Percentiles rank a stretch among this genome's conserved stretches.
phyloP scores from a whole-genome alignment of 2,888 invertebrate species.

The Agriopis aurantiaria region DNA sequence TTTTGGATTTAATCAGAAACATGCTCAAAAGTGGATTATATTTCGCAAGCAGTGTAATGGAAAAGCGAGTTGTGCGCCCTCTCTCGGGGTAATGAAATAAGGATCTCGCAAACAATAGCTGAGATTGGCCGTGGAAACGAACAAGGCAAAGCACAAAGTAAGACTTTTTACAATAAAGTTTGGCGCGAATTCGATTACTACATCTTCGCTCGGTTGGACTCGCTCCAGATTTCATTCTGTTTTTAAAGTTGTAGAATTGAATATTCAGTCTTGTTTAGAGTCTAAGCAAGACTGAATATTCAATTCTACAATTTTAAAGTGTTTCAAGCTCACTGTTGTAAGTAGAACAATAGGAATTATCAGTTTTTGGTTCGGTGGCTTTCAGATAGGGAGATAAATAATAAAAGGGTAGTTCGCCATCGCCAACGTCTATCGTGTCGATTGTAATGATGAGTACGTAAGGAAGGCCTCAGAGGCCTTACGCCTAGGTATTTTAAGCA shows the following conservation, averaged over 20 bases:
- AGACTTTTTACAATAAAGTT: conserved; percentile 23
- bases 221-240: conserved; percentile 5
- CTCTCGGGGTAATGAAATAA: conserved; percentile 26
- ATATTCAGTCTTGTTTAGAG: conserved; percentile 3
- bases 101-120: conserved; percentile 28
- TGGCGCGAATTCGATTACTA: conserved; percentile 32
- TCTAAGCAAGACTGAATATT: conserved; percentile 9
- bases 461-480: too few species aligned
- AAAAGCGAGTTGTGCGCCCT: conserved; percentile 10
- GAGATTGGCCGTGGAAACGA: conserved; percentile 18
- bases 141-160: conserved; percentile 20
- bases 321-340: not conserved
- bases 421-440: too few species aligned
- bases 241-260: conserved; percentile 7
- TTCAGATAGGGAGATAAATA: not conserved
- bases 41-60: conserved; percentile 17
- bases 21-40: conserved; percentile 23
- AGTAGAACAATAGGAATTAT: not conserved
- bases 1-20: conserved; percentile 27
- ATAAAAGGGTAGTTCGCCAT: not conserved
- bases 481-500: too few species aligned
- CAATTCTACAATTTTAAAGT: conserved; percentile 2
- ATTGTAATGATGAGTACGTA: too few species aligned
- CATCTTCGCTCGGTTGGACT: conserved; percentile 14
- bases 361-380: not conserved